Conservation (phyloP, 2,113 vertebrate genomes). For the Mustela nigripes region DNA sequence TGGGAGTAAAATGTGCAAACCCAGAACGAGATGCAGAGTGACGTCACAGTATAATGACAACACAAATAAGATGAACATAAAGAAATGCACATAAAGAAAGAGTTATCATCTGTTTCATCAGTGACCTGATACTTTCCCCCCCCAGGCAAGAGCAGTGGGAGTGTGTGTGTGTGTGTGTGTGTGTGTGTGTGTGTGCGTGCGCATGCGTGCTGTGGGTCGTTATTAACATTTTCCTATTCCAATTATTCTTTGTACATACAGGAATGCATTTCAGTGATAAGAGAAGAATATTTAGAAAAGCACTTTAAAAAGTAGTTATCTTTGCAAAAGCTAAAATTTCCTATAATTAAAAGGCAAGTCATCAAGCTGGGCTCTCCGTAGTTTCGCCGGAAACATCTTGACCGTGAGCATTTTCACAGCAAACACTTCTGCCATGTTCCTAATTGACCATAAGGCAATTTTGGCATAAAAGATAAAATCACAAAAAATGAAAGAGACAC, state of each 20-base stretch:
- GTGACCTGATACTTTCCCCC: neutral
- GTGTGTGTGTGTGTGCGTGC: too few species aligned
- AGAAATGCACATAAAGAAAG: neutral
- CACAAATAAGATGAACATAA: neutral
- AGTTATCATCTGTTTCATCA: neutral
- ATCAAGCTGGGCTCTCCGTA: neutral
- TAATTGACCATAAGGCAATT: neutral
- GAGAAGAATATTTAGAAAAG: neutral
- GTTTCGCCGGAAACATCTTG: neutral
- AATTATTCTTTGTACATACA: neutral
- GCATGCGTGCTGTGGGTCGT: rapidly evolving
- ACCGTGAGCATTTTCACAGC: neutral
- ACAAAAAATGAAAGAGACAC: neutral
- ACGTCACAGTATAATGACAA: neutral
- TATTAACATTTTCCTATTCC: neutral
- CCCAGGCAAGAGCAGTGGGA: neutral
- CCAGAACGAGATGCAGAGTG: neutral
- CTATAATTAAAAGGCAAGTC: neutral
- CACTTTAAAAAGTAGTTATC: neutral
- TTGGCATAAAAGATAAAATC: neutral
- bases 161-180: too few species aligned
- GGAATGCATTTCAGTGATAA: neutral
- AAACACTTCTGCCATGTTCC: neutral
- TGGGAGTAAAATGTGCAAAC: neutral
- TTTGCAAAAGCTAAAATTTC: neutral